phyloP scores from a whole-genome alignment of 2,888 invertebrate species.

The Temnothorax ravouxi region DNA sequence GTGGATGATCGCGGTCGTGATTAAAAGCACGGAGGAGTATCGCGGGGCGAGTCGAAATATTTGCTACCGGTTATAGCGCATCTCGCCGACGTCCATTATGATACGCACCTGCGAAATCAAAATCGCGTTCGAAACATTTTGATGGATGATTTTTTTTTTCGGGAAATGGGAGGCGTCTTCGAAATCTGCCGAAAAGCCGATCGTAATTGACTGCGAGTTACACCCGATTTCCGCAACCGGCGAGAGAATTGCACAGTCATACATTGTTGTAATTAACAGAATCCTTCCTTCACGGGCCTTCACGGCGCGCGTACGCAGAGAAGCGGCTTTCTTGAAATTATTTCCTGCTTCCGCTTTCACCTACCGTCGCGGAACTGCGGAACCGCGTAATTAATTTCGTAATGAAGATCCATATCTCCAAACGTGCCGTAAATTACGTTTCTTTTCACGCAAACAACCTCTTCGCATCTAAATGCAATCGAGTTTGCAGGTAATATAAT shows the following conservation, averaged over 20 bases:
- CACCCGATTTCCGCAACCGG: background rate
- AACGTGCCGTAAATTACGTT: constrained; percentile 42
- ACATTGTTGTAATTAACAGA: constrained; percentile 36
- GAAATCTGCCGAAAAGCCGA: background rate
- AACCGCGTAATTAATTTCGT: constrained; percentile 71
- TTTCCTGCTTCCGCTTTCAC: constrained; percentile 74
- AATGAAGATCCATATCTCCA: constrained; percentile 45
- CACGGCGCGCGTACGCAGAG: background rate
- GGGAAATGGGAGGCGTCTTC: background rate
- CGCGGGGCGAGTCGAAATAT: constrained; percentile 54
- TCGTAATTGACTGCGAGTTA: background rate
- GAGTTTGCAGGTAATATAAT: background rate
- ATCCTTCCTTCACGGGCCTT: constrained; percentile 23
- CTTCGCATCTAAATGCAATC: constrained; percentile 13
- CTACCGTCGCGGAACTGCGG: constrained; percentile 64
- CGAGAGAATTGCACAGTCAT: constrained; percentile 10
- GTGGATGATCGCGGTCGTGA: constrained; percentile 49
- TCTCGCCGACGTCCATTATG: constrained; percentile 59
- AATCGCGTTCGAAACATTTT: background rate
- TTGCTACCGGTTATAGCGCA: constrained; percentile 58
- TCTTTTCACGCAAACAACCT: background rate
- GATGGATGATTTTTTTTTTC: constrained; percentile 18
- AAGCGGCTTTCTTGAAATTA: constrained; percentile 43
- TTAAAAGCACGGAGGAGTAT: constrained; percentile 39
- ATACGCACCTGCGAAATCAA: constrained; percentile 36